Evolutionary conservation across 2,113 vertebrate genomes (phyloP), one percentile per base, ranked within the genome.

Genomic region (Elephas maximus): DNA sequence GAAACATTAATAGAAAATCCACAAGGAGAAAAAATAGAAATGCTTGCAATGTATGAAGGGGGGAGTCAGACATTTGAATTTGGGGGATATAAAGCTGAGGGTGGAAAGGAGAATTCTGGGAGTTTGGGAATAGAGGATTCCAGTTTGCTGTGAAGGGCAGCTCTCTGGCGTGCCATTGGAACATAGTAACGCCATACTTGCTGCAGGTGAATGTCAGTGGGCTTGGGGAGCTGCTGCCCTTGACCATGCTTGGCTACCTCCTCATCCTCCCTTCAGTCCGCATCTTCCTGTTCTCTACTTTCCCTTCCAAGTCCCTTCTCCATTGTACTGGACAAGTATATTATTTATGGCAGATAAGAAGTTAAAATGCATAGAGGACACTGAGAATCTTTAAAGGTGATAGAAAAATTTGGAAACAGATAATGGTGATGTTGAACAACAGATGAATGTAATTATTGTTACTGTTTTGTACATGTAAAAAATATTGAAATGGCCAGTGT

Each of bases 141-240:
- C 18, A 28, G 30, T 28, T 62, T 41, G 80, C 62, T 62, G 2
- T 12, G 51, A 53, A 79, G 53, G 60, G 5, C 62, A 24, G 80
- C 23, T 37, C 23, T 45, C 24, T 65, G 14, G 15, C 0, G n/a
- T 44, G 83, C 53, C 92, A 24, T 41, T 60, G 92, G 69, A 60
- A 41, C 6, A 0, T 0, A 11, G 77, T 20, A 21, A 37, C 17
- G 48, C 91, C 69, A 15, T 24, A 37, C 41, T 24, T 1, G 8
- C 73, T 26, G 24, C 0, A 2, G 45, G 71, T 63, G 14, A 17
- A 24, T 48, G 71, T 60, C 89, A 28, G 86, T 69, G 63, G 41
- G 67, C 44, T 26, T 63, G 63, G 92, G 93, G 82, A 93, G 87
- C 62, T 45, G 87, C 79, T 92, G 85, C 41, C 78, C 69, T 94